A percentile compares a stretch with the other conserved stretches of the same genome.
Evolutionary conservation across 1,140 invertebrate genomes (phyloP).

Genomic region (Cherax quadricarinatus): DNA sequence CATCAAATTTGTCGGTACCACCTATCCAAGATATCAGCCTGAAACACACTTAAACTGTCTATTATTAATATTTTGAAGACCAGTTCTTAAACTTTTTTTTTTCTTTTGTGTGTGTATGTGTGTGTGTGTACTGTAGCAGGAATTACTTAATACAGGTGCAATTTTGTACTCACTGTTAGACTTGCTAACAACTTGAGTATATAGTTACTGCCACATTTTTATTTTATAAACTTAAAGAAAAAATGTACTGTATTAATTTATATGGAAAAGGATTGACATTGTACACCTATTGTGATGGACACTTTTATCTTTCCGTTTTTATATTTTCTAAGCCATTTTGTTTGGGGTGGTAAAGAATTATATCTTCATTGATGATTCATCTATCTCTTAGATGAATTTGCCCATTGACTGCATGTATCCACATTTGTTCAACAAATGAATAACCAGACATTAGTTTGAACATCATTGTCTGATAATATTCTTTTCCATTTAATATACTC

Average conservation of each 20-base stretch:
- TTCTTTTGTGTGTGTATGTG: too few species aligned
- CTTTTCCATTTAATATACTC: slow-evolving; percentile 43
- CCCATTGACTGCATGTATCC: slow-evolving; percentile 12
- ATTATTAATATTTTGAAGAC: background rate
- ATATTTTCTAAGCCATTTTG: background rate
- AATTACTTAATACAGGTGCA: background rate
- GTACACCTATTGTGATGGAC: background rate
- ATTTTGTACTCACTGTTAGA: too few species aligned
- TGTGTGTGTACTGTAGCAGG: too few species aligned
- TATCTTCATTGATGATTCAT: background rate
- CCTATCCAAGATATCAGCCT: background rate
- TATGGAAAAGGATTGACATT: background rate
- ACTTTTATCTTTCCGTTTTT: background rate
- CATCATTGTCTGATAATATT: slow-evolving; percentile 33
- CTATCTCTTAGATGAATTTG: background rate
- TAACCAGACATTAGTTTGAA: slow-evolving; percentile 35
- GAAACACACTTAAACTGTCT: background rate
- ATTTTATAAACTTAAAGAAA: too few species aligned
- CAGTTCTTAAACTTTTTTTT: background rate
- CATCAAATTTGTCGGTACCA: background rate
- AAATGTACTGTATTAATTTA: too few species aligned
- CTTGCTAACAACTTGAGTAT: too few species aligned
- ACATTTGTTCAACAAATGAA: background rate
- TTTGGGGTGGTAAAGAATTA: background rate
- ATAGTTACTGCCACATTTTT: too few species aligned